phyloP scores from a whole-genome alignment of 2,113 vertebrate species.

The Damaliscus lunatus region DNA sequence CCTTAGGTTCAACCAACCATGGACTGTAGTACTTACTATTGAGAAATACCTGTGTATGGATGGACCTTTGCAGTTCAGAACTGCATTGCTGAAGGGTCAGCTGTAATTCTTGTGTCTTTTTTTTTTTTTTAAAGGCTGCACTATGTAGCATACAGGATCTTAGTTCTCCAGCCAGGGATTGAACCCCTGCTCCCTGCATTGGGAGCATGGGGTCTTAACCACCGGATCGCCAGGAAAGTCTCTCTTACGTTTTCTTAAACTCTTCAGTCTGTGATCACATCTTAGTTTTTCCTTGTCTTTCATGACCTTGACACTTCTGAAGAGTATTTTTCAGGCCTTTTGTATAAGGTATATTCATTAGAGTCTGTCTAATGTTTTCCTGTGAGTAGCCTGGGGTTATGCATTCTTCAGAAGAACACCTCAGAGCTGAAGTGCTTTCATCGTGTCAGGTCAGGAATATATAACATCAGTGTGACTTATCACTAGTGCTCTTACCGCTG shows the following conservation, averaged over 20 bases:
- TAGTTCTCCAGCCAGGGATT: neutral
- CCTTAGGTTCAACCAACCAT: neutral
- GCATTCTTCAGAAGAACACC: neutral
- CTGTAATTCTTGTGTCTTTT: neutral
- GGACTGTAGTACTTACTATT: neutral
- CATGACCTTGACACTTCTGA: neutral
- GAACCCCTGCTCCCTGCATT: neutral
- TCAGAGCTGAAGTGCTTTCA: neutral
- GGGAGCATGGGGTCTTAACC: neutral
- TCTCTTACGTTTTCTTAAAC: neutral
- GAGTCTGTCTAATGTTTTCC: neutral
- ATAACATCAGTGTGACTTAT: neutral
- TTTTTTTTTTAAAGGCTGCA: neutral
- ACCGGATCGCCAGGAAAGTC: neutral
- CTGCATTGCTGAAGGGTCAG: neutral
- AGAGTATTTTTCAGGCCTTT: neutral
- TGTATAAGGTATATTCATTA: neutral
- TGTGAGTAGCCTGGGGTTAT: neutral
- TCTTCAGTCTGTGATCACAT: neutral
- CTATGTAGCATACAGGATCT: neutral
- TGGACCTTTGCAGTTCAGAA: neutral
- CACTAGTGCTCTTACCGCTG: neutral
- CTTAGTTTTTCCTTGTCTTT: slow-evolving; percentile 27
- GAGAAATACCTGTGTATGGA: neutral
- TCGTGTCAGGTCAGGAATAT: neutral